phyloP scores from a whole-genome alignment of 2,888 invertebrate genomes.

The Diabrotica balteata region DNA sequence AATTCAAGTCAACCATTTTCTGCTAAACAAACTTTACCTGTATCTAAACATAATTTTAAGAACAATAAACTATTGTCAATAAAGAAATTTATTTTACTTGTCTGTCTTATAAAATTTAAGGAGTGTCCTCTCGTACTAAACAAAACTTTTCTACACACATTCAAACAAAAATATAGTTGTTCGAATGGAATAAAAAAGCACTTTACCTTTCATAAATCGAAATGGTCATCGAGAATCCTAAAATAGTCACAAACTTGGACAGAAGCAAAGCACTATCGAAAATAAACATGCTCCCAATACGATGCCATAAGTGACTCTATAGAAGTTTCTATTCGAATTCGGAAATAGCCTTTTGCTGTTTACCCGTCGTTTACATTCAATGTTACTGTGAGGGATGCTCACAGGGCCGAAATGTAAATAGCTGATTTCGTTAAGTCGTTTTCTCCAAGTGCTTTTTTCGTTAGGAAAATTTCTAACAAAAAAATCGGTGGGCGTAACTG shows the following conservation, averaged over 20 bases:
- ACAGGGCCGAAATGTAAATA: slow-evolving; percentile 15
- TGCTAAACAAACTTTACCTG: too few relatives aligned
- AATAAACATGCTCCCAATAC: slow-evolving; percentile 2
- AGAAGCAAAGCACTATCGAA: neutral
- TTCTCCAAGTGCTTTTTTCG: slow-evolving; percentile 1
- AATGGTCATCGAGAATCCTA: neutral
- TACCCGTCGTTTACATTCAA: slow-evolving; percentile 22
- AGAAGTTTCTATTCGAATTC: slow-evolving; percentile 14
- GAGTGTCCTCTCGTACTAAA: too few relatives aligned
- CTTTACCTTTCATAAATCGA: too few relatives aligned
- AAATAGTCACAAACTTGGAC: neutral
- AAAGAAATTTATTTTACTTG: too few relatives aligned
- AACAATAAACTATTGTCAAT: too few relatives aligned
- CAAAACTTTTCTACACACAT: too few relatives aligned
- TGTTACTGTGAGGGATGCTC: neutral
- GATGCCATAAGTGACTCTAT: slow-evolving; percentile 1
- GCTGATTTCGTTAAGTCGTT: slow-evolving; percentile 1
- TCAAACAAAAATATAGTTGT: too few relatives aligned
- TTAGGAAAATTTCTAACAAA: slow-evolving; percentile 2
- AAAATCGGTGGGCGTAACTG: neutral
- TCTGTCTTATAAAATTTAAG: too few relatives aligned
- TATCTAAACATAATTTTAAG: too few relatives aligned
- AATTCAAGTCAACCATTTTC: too few relatives aligned
- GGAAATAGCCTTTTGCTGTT: slow-evolving; percentile 19
- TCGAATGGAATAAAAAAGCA: too few relatives aligned